Evolutionary conservation across 2,797 vertebrate genomes (phyloP).

Genomic region (Channallabes apus): DNA sequence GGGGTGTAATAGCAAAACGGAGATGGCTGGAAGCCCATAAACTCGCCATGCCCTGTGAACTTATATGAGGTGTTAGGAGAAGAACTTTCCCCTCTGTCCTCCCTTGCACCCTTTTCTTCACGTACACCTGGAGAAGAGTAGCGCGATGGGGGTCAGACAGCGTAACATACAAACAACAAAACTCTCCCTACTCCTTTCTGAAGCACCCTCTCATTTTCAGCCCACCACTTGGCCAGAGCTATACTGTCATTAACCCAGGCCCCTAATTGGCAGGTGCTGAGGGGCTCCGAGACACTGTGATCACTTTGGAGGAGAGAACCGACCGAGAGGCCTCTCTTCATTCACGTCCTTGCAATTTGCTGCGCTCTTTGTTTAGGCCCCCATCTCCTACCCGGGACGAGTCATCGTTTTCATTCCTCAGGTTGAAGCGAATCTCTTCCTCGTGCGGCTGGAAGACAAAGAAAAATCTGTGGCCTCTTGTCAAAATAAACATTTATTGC

Average conservation of each 20-base stretch:
- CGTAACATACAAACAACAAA: slow-evolving; percentile 54
- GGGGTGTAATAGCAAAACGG: slow-evolving; percentile 48
- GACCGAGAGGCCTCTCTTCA: slow-evolving; percentile 59
- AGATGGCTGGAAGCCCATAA: slow-evolving; percentile 40
- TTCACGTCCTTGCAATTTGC: slow-evolving; percentile 54
- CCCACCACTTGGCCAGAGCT: slow-evolving; percentile 44
- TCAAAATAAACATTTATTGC: slow-evolving; percentile 34
- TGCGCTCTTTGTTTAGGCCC: slow-evolving; percentile 50
- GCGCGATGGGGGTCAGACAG: slow-evolving; percentile 28
- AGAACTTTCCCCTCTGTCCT: slow-evolving; percentile 58
- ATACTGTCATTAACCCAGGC: slow-evolving; percentile 73
- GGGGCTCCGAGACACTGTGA: slow-evolving; percentile 66
- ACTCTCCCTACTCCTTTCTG: slow-evolving; percentile 59
- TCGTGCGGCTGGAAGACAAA: slow-evolving; percentile 53
- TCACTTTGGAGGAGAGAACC: slow-evolving; percentile 64
- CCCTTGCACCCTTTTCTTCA: slow-evolving; percentile 6
- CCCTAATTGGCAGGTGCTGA: slow-evolving; percentile 75
- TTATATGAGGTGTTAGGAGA: slow-evolving; percentile 62
- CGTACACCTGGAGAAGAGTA: slow-evolving; percentile 59
- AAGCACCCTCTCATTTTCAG: slow-evolving; percentile 67
- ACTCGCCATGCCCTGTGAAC: slow-evolving; percentile 52
- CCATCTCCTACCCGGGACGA: slow-evolving; percentile 45
- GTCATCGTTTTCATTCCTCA: slow-evolving; percentile 54
- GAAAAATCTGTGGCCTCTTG: slow-evolving; percentile 33
- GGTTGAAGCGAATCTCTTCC: slow-evolving; percentile 27